Evolutionary conservation across 2,797 vertebrate species (phyloP).

Genomic region (Melanotaenia parkinsoni): DNA sequence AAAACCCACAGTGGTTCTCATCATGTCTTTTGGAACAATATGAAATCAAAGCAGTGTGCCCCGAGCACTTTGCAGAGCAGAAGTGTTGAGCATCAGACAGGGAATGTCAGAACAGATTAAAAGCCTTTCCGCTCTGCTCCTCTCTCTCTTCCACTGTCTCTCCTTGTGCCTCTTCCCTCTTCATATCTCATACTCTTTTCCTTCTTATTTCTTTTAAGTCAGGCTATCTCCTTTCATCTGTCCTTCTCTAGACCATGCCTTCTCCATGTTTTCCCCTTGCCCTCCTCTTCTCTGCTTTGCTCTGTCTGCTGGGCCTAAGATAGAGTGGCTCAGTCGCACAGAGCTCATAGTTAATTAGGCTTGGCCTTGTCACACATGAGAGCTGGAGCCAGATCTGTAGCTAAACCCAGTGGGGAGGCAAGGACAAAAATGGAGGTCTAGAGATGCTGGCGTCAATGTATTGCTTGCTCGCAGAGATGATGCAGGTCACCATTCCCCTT

Average conservation of each 20-base stretch:
- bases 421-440: slow-evolving; percentile 71
- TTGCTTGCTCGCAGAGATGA: slow-evolving; percentile 51
- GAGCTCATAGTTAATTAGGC: slow-evolving; percentile 80
- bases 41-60: slow-evolving; percentile 74
- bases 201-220: slow-evolving; percentile 61
- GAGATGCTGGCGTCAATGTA: slow-evolving; percentile 65
- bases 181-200: slow-evolving; percentile 31
- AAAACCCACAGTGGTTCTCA: slow-evolving; percentile 55
- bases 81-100: slow-evolving; percentile 63
- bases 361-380: slow-evolving; percentile 73
- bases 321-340: slow-evolving; percentile 71
- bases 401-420: slow-evolving; percentile 69
- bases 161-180: slow-evolving; percentile 28
- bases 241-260: slow-evolving; percentile 53
- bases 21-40: slow-evolving; percentile 70
- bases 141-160: slow-evolving; percentile 18
- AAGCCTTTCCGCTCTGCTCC: slow-evolving; percentile 50
- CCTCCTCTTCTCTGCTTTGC: slow-evolving; percentile 13
- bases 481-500: slow-evolving; percentile 38
- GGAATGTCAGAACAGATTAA: slow-evolving; percentile 76
- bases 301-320: slow-evolving; percentile 67
- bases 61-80: slow-evolving; percentile 53
- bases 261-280: slow-evolving; percentile 35
- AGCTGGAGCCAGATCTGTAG: slow-evolving; percentile 65
- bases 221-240: slow-evolving; percentile 67